phyloP scores from a whole-genome alignment of 2,797 vertebrate genomes.

The Psittacula derbiana region DNA sequence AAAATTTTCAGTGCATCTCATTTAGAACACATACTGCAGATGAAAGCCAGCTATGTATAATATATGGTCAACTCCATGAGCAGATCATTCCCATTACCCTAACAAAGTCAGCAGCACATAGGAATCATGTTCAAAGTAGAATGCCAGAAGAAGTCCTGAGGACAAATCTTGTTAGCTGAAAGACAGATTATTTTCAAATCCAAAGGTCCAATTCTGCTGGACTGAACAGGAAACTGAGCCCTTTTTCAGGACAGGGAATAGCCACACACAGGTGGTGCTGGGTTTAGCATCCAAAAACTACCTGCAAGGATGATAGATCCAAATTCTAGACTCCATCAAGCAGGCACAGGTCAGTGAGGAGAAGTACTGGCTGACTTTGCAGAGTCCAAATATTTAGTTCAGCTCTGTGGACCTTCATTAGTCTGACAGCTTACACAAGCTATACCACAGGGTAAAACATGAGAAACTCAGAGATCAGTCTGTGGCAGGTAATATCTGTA shows the following conservation, averaged over 20 bases:
- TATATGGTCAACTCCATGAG: accelerated
- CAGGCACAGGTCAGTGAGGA: neutral
- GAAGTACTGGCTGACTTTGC: neutral
- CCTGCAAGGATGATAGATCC: neutral
- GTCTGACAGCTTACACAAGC: neutral
- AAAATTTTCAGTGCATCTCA: neutral
- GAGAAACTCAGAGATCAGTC: neutral
- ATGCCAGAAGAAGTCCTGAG: neutral
- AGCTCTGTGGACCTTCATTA: neutral
- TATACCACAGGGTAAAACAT: neutral
- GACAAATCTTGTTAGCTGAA: neutral
- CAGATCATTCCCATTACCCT: neutral
- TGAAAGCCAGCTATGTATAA: neutral
- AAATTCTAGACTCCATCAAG: neutral
- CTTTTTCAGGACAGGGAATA: neutral
- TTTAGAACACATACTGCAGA: neutral
- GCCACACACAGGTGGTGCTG: neutral
- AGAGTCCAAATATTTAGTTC: neutral
- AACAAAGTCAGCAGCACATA: neutral
- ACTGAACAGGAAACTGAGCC: neutral
- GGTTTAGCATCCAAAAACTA: neutral
- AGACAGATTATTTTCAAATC: neutral
- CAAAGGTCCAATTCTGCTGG: neutral
- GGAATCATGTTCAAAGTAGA: neutral
- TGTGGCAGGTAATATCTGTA: neutral